Base-by-base conservation (phyloP, 1,140 invertebrate genomes). In the Chironomus tepperi region DNA sequence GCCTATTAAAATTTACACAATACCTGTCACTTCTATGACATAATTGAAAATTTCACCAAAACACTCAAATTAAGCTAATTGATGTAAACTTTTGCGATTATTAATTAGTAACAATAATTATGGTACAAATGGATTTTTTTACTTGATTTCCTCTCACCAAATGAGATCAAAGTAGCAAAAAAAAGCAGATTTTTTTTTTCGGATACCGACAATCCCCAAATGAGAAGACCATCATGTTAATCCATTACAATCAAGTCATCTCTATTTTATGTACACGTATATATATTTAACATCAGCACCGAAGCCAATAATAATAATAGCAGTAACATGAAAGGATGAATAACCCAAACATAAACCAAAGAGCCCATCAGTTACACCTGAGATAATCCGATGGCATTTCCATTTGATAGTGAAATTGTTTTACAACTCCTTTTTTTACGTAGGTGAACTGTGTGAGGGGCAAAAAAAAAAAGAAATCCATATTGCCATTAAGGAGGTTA, bases 321-420 rank as follows among this genome's bases (percentile, higher is more conserved):
- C 12, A 57, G 12, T 15, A 15, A 57, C 12, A 57, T 34, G 24
- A 15, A 57, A 57, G 47, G 47, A 57, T n/a, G n/a, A 15, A 57
- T 34, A 57, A 57, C n/a, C 47, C n/a, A 57, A 57, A 57, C 47
- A 57, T 57, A 57, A 57, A 57, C 47, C 47, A 57, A 57, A 57
- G 47, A 57, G n/a, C 12, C 47, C 47, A 57, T 57, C 47, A 57
- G 47, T 57, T 57, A 57, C 47, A 57, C 47, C 47, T 57, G 47
- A 57, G 12, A 57, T 57, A 57, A 57, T 57, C 12, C 47, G 12
- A 57, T 57, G 47, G 12, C 47, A 57, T 57, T n/a, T 57, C 47
- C 47, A 57, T 57, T 57, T 57, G 9, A 57, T 57, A 57, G 47
- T 57, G 8, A 57, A 57, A 57, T 57, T 57, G 47, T 57, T 57